Conservation (phyloP, 2,888 invertebrate species). For the Chymomyza amoena region DNA sequence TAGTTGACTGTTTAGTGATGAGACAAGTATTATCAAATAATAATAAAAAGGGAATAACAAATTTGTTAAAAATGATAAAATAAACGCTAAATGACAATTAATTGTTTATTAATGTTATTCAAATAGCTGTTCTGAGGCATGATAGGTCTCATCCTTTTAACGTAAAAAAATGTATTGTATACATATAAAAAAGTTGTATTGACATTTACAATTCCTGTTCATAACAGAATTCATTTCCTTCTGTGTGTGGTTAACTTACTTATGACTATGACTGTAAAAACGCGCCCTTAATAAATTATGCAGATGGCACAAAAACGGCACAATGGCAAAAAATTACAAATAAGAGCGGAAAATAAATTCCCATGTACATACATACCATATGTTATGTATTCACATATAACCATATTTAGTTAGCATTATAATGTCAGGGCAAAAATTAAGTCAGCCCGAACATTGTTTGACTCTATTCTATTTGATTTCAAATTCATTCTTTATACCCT, state of each 20-base stretch:
- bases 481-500: too few relatives aligned
- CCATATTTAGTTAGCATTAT: background rate
- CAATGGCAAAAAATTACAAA: background rate
- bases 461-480: background rate
- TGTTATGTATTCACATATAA: background rate
- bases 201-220: too few relatives aligned
- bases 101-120: too few relatives aligned
- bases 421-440: background rate
- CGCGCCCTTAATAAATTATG: background rate
- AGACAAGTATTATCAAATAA: too few relatives aligned
- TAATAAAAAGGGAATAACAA: too few relatives aligned
- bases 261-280: background rate
- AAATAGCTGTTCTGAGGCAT: too few relatives aligned
- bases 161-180: too few relatives aligned
- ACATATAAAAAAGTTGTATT: too few relatives aligned
- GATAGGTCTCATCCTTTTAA: too few relatives aligned
- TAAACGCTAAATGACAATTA: too few relatives aligned
- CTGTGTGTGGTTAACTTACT: background rate
- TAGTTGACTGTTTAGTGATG: too few relatives aligned
- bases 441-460: constrained; percentile 10
- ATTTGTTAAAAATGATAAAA: too few relatives aligned
- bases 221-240: background rate
- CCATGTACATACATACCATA: background rate
- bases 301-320: background rate
- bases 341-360: background rate